Conservation (phyloP, 2,888 invertebrate genomes). For the Kryphioiulus occultus region DNA sequence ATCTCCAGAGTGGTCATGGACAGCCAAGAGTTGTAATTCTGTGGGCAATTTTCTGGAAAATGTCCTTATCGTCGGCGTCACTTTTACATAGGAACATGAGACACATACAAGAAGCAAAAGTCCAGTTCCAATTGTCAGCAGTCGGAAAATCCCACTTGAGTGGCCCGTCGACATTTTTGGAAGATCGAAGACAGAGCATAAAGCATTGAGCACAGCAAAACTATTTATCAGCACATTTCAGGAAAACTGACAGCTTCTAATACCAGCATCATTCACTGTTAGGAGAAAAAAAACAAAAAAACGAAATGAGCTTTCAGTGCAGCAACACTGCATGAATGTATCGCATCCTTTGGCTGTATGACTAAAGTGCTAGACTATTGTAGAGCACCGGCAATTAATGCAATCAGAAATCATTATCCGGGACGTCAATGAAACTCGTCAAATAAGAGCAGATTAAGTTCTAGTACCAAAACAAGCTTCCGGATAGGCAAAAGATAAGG, state of each 20-base stretch:
- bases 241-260: neutral
- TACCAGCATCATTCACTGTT: neutral
- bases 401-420: conserved; percentile 3
- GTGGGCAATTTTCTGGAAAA: neutral
- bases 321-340: neutral
- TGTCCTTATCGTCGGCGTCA: neutral
- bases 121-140: neutral
- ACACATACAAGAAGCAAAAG: neutral
- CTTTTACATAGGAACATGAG: neutral
- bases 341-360: neutral
- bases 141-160: neutral
- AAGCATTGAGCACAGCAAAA: conserved; percentile 8
- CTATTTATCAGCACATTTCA: neutral
- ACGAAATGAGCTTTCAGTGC: neutral
- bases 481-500: neutral
- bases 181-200: neutral
- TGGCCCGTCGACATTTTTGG: neutral
- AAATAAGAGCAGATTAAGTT: neutral
- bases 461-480: neutral
- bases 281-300: neutral
- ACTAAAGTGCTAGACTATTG: neutral
- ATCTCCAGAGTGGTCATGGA: conserved; percentile 51
- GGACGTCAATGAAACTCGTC: conserved; percentile 26
- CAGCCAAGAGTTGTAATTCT: conserved; percentile 41
- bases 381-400: conserved; percentile 24